These are phyloP conservation scores for Oxyteleia sp. DNA, from an alignment of 2,888 invertebrate genomes.

Conservation along the genomic window DNA sequence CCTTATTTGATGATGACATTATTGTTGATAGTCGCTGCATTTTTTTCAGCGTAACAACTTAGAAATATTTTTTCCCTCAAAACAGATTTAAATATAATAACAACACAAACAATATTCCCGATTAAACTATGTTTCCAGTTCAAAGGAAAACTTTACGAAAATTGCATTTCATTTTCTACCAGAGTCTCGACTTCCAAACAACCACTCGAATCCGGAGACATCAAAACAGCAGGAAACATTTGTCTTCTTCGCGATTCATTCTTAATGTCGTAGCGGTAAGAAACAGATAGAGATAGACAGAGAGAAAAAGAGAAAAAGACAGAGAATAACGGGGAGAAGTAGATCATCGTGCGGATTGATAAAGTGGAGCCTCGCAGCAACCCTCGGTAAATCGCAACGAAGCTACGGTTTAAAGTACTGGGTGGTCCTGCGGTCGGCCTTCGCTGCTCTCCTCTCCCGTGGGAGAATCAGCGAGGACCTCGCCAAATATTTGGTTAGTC, in stretches of 20 bases:
- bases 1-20: too few relatives aligned
- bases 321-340: slow-evolving; percentile 32
- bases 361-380: slow-evolving; percentile 76
- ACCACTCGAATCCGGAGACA: not conserved
- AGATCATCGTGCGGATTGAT: slow-evolving; percentile 73
- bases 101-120: too few relatives aligned
- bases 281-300: too few relatives aligned
- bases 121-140: too few relatives aligned
- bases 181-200: not conserved
- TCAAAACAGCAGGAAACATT: slow-evolving; percentile 3
- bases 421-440: slow-evolving; percentile 71
- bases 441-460: slow-evolving; percentile 63
- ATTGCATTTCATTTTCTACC: not conserved
- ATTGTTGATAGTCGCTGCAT: too few relatives aligned
- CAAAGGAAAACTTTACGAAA: not conserved
- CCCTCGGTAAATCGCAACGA: slow-evolving; percentile 65
- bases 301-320: too few relatives aligned
- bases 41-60: too few relatives aligned
- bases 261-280: slow-evolving; percentile 4
- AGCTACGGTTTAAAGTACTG: slow-evolving; percentile 79
- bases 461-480: slow-evolving; percentile 79
- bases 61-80: too few relatives aligned
- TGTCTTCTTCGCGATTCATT: slow-evolving; percentile 11
- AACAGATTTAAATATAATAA: not conserved
- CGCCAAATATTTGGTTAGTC: slow-evolving; percentile 87